These are phyloP conservation scores for Eilema sororculum DNA, from an alignment of 2,888 invertebrate genomes.

Conservation along the genomic window DNA sequence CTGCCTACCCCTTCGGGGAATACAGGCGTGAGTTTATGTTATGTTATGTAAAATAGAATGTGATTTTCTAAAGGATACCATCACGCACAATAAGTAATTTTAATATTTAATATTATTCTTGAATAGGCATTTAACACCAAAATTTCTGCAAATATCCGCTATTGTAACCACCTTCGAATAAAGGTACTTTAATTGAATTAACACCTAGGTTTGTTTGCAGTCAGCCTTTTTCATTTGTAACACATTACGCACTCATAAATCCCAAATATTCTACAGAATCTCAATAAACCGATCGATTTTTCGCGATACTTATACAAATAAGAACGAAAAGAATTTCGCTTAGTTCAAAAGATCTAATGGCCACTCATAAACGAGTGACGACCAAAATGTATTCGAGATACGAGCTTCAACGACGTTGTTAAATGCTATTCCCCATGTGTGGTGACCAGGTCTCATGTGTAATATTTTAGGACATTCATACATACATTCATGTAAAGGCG, in stretches of 20 bases:
- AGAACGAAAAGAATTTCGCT: conserved; percentile 12
- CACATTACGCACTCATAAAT: background rate
- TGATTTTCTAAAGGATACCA: too few relatives aligned
- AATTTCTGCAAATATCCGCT: too few relatives aligned
- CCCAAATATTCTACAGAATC: background rate
- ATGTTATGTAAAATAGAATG: too few relatives aligned
- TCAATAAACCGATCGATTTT: background rate
- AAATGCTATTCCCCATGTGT: conserved; percentile 49
- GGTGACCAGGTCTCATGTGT: conserved; percentile 6
- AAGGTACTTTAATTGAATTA: background rate
- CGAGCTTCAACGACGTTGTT: conserved; percentile 61
- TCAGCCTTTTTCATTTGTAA: background rate
- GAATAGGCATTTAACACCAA: too few relatives aligned
- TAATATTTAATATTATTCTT: too few relatives aligned
- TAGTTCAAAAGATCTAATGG: conserved; percentile 31
- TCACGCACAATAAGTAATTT: too few relatives aligned
- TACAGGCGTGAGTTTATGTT: too few relatives aligned
- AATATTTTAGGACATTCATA: conserved; percentile 8
- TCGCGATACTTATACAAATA: conserved; percentile 19
- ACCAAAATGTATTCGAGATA: conserved; percentile 59
- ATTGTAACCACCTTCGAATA: background rate
- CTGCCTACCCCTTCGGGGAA: too few relatives aligned
- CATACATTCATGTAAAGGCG: too few relatives aligned
- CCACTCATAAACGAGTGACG: conserved; percentile 52
- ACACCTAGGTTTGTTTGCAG: background rate